A percentile compares a stretch with the other conserved stretches of the same genome.
Conservation (phyloP, 2,888 invertebrate species). For the Cancer borealis region DNA sequence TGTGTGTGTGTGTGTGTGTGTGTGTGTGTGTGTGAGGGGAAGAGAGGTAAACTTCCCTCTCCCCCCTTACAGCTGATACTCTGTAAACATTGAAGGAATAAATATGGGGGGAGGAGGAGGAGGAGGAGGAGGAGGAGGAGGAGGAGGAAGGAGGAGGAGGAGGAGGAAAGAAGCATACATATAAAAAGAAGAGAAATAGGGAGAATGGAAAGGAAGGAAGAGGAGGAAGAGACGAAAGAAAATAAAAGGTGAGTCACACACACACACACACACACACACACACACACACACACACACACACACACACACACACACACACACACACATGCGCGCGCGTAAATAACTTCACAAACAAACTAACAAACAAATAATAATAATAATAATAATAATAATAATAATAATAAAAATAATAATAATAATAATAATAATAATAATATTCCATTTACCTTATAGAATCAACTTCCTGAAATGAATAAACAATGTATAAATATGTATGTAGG, state of each 20-base stretch:
- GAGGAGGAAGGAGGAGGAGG: background rate
- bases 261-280: conserved; percentile 5
- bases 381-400: too few relatives aligned
- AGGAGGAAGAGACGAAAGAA: background rate
- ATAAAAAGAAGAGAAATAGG: background rate
- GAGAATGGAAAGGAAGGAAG: background rate
- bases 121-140: background rate
- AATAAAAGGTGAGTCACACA: background rate
- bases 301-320: conserved; percentile 47
- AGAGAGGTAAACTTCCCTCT: background rate
- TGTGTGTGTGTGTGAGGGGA: background rate
- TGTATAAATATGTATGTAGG: background rate
- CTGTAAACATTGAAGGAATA: background rate
- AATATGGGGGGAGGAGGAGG: background rate
- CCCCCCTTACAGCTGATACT: background rate
- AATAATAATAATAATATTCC: too few relatives aligned
- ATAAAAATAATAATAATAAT: too few relatives aligned
- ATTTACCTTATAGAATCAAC: background rate
- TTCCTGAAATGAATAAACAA: too few relatives aligned
- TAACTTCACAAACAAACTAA: background rate
- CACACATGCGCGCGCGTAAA: background rate
- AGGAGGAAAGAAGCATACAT: background rate
- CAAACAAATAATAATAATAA: background rate
- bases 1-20: too few relatives aligned
- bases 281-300: conserved; percentile 49